Evolutionary conservation across 1,140 invertebrate species (phyloP).

Genomic region (Dufourea novaeangliae): DNA sequence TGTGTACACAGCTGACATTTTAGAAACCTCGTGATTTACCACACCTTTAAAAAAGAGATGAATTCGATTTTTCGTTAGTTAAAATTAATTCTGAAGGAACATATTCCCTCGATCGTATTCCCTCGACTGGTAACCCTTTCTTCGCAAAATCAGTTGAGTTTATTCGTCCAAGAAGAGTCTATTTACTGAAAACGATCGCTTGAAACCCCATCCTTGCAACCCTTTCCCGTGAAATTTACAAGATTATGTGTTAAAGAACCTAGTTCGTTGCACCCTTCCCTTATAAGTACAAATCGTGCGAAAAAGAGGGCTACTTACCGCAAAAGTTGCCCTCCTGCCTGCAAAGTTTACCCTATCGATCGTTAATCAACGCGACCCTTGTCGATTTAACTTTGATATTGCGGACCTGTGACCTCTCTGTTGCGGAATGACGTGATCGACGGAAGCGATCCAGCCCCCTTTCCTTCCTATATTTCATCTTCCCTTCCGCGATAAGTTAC

Average conservation of each 20-base stretch:
- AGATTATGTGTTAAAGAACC: constrained; percentile 23
- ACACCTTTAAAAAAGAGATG: background rate
- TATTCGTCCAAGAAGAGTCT: background rate
- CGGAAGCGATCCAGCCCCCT: constrained; percentile 15
- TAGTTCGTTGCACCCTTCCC: background rate
- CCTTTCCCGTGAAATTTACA: constrained; percentile 17
- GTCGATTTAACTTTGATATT: constrained; percentile 40
- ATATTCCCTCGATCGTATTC: background rate
- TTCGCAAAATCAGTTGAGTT: background rate
- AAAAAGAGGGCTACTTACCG: constrained; percentile 19
- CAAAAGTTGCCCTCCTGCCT: constrained; percentile 37
- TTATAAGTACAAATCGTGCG: background rate
- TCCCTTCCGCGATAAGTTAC: constrained; percentile 26
- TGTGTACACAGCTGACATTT: background rate
- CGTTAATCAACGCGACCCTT: constrained; percentile 31
- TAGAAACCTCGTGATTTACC: background rate
- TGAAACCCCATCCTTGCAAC: background rate
- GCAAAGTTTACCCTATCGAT: constrained; percentile 33
- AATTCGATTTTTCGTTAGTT: background rate
- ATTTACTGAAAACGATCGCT: background rate
- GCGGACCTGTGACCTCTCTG: constrained; percentile 19
- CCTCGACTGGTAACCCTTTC: background rate
- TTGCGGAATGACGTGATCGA: background rate
- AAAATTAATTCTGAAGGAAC: constrained; percentile 1
- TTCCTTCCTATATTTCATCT: constrained; percentile 45